Percentiles rank a stretch among this genome's conserved stretches.
phyloP scores from a whole-genome alignment of 30 jellyfish, hydroid and myxozoan species.

The Aurelia coerulea region DNA sequence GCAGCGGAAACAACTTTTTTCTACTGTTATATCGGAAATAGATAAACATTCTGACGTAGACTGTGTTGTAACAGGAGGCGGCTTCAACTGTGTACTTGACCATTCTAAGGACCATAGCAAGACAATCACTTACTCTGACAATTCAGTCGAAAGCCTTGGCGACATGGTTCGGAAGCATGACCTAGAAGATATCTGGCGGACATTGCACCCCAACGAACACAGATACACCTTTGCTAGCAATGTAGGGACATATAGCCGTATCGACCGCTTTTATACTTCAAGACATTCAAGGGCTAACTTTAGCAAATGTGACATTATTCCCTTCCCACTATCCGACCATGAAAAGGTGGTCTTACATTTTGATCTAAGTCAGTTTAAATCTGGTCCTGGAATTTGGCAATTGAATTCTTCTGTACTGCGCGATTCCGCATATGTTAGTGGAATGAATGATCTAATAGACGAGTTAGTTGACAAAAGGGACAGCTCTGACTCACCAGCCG shows the following conservation, averaged over 20 bases:
- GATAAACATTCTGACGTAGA: neutral
- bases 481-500: neutral
- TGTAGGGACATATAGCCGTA: slow-evolving; percentile 8
- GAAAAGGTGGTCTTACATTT: neutral
- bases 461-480: neutral
- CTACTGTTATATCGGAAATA: neutral
- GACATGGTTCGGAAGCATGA: neutral
- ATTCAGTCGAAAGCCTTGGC: neutral
- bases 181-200: slow-evolving; percentile 32
- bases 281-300: slow-evolving; percentile 4
- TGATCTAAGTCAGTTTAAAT: neutral
- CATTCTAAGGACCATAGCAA: neutral
- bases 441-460: neutral
- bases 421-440: neutral
- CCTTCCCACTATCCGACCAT: slow-evolving; percentile 22
- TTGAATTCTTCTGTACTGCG: slow-evolving; percentile 2
- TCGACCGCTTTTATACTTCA: slow-evolving; percentile 11
- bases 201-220: neutral
- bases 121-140: neutral
- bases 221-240: neutral
- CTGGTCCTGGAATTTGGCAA: slow-evolving; percentile 17
- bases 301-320: neutral
- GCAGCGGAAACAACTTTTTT: slow-evolving; percentile 6
- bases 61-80: slow-evolving; percentile 13
- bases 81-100: slow-evolving; percentile 16